A percentile compares a stretch with the other conserved stretches of the same genome.
phyloP scores from a whole-genome alignment of 2,888 invertebrate species.

The Aleiodes alternator region DNA sequence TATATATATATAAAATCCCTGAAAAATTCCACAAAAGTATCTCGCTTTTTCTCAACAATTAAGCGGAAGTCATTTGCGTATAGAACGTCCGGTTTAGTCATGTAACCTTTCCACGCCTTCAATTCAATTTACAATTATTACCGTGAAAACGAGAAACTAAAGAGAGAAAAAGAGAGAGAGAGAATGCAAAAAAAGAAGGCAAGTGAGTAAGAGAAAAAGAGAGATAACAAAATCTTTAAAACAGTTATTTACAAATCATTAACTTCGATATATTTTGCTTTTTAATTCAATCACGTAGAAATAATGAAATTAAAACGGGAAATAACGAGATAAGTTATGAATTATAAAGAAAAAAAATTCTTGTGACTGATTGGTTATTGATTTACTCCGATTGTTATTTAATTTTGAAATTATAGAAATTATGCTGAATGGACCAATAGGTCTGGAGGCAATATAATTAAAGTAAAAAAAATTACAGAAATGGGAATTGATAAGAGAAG shows the following conservation, averaged over 20 bases:
- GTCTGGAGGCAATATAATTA: too few species aligned
- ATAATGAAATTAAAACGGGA: conserved; percentile 30
- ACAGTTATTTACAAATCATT: conserved; percentile 27
- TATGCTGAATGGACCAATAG: too few species aligned
- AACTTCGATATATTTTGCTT: conserved; percentile 13
- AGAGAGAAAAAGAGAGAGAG: neutral
- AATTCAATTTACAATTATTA: conserved; percentile 19
- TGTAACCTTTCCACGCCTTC: conserved; percentile 32
- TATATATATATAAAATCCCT: neutral
- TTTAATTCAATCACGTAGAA: conserved; percentile 20
- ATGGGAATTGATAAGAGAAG: neutral
- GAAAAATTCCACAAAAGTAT: neutral
- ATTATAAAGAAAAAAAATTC: neutral
- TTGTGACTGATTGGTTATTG: conserved; percentile 8
- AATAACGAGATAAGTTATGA: neutral
- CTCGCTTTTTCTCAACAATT: neutral
- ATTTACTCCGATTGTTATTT: conserved; percentile 10
- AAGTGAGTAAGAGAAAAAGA: neutral
- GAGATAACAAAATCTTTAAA: conserved; percentile 2
- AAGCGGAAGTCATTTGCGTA: conserved; percentile 29
- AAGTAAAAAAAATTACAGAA: neutral
- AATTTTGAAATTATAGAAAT: neutral
- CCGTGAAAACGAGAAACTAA: neutral
- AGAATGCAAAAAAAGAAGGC: neutral
- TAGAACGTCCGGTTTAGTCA: conserved; percentile 27